These are phyloP conservation scores for Deilephila elpenor DNA, from an alignment of 2,888 invertebrate species.

Conservation along the genomic window DNA sequence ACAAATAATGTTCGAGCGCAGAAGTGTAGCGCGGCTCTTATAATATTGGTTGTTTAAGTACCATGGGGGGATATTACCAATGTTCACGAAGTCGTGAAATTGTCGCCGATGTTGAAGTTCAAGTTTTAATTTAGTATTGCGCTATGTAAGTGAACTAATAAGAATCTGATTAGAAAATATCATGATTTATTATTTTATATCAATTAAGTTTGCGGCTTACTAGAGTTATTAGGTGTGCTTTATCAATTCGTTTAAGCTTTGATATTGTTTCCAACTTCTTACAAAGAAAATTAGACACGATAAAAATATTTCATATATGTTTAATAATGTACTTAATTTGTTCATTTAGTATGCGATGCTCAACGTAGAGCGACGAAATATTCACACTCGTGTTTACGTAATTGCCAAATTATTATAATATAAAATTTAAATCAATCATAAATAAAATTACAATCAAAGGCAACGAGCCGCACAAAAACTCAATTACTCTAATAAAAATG, in stretches of 20 bases:
- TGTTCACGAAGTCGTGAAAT: constrained; percentile 36
- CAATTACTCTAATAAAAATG: background rate
- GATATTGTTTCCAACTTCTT: too few relatives aligned
- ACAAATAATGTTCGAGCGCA: constrained; percentile 56
- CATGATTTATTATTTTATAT: background rate
- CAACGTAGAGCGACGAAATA: too few relatives aligned
- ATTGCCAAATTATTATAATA: too few relatives aligned
- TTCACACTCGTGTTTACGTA: too few relatives aligned
- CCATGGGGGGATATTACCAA: constrained; percentile 50
- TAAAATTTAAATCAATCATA: too few relatives aligned
- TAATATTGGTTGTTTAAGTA: constrained; percentile 59
- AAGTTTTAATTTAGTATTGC: background rate
- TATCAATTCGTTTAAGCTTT: too few relatives aligned
- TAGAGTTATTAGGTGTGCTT: too few relatives aligned
- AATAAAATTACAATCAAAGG: too few relatives aligned
- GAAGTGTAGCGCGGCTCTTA: constrained; percentile 64
- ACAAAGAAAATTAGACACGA: too few relatives aligned
- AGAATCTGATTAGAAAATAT: constrained; percentile 6
- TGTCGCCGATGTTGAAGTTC: constrained; percentile 32
- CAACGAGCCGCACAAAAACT: background rate
- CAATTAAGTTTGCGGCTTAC: background rate
- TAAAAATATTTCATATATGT: too few relatives aligned
- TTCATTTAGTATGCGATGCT: too few relatives aligned
- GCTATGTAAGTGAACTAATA: background rate
- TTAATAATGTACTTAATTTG: too few relatives aligned